Conservation (phyloP, 1,140 invertebrate genomes). For the Dreissena rostriformis region DNA sequence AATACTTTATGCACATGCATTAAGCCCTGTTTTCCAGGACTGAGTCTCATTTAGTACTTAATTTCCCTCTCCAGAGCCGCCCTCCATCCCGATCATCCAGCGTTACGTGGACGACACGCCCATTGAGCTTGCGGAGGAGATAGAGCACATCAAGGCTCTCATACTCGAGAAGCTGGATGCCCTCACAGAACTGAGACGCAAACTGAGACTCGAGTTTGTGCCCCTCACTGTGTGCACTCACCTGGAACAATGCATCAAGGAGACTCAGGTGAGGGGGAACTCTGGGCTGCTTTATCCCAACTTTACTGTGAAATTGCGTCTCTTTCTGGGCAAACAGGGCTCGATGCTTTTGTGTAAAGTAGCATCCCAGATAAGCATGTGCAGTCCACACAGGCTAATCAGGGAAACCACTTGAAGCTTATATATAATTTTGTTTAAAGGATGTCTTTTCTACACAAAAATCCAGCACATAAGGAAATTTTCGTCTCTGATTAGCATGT, state of each 20-base stretch:
- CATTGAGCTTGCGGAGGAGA: constrained; percentile 73
- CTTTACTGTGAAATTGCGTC: background rate
- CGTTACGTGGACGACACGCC: constrained; percentile 61
- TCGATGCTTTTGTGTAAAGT: too few species aligned
- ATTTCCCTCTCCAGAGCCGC: constrained; percentile 25
- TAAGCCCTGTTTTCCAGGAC: too few species aligned
- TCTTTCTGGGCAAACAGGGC: too few species aligned
- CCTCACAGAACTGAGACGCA: constrained; percentile 66
- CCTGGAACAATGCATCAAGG: constrained; percentile 80
- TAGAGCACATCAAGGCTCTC: constrained; percentile 74
- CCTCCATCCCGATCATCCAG: background rate
- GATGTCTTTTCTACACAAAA: too few species aligned
- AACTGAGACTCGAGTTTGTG: constrained; percentile 74
- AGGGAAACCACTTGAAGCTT: too few species aligned
- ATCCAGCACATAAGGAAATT: too few species aligned
- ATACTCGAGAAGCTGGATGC: constrained; percentile 78
- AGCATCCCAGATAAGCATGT: too few species aligned
- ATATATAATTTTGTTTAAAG: too few species aligned
- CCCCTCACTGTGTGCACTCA: constrained; percentile 78
- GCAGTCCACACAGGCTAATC: too few species aligned
- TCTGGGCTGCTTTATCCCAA: background rate
- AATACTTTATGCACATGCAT: too few species aligned
- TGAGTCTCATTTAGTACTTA: too few species aligned
- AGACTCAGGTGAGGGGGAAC: constrained; percentile 75
- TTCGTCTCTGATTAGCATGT: too few species aligned